Conservation (phyloP, 2,113 vertebrate species). For the Tupaia tana region DNA sequence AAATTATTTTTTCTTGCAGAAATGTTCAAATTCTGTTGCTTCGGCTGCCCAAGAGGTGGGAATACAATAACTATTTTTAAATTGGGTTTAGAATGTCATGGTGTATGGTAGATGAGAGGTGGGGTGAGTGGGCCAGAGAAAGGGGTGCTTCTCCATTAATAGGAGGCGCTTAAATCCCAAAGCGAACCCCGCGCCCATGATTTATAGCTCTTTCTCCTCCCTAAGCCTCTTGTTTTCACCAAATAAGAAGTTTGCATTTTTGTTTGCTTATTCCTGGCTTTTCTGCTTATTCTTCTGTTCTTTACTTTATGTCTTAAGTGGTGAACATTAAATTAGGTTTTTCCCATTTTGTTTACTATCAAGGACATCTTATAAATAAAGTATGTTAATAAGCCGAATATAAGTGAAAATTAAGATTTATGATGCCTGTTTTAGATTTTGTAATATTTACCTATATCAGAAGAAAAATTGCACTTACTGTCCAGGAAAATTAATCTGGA, state of each 20-base stretch:
- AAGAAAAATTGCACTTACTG: not conserved
- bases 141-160: conserved; percentile 1
- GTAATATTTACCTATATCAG: not conserved
- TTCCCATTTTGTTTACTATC: not conserved
- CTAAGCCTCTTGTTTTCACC: not conserved
- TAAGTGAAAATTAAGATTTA: conserved; percentile 44
- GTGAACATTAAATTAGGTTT: conserved; percentile 5
- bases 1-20: conserved; percentile 61
- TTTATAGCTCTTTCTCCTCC: not conserved
- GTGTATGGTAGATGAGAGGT: not conserved
- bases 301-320: conserved; percentile 42
- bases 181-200: not conserved
- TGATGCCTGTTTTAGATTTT: not conserved
- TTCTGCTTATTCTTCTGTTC: conserved; percentile 46
- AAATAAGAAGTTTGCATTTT: conserved; percentile 12
- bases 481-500: not conserved
- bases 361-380: conserved; percentile 39
- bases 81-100: conserved; percentile 32
- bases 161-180: not conserved
- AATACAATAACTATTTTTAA: not conserved
- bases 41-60: not conserved
- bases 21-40: conserved; percentile 55
- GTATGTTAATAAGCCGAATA: not conserved
- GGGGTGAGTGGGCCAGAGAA: not conserved
- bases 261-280: conserved; percentile 32